Percentiles rank a stretch among this genome's conserved stretches.
These are phyloP conservation scores for Ispidina picta DNA, from an alignment of 2,797 vertebrate species.

Conservation along the genomic window DNA sequence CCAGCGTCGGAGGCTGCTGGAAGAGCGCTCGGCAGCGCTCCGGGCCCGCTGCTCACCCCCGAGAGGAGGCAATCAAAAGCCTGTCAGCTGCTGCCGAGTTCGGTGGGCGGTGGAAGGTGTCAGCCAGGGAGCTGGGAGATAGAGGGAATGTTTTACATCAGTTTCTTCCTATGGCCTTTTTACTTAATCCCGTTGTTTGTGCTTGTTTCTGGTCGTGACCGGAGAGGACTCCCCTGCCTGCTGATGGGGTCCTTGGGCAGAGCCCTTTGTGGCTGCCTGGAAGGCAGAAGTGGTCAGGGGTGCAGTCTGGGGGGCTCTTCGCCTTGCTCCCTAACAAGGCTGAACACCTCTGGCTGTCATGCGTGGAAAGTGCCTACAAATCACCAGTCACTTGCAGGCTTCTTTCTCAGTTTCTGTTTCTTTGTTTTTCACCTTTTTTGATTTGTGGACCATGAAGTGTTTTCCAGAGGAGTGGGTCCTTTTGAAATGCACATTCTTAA, in stretches of 20 bases:
- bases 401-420: not conserved
- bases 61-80: not conserved
- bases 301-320: not conserved
- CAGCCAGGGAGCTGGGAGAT: not conserved
- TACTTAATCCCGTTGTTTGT: not conserved
- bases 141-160: not conserved
- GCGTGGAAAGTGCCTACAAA: not conserved
- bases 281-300: not conserved
- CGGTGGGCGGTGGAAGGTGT: not conserved
- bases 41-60: not conserved
- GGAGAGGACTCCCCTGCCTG: not conserved
- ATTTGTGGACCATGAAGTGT: slow-evolving; percentile 15
- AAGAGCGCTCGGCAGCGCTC: not conserved
- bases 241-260: not conserved
- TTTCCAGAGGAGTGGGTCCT: slow-evolving; percentile 27
- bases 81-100: not conserved
- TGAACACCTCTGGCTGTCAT: rapidly evolving
- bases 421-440: slow-evolving; percentile 17
- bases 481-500: slow-evolving; percentile 59
- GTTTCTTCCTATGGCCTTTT: not conserved
- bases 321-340: not conserved
- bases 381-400: not conserved
- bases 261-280: not conserved
- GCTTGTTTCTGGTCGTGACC: rapidly evolving
- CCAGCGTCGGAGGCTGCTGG: not conserved